phyloP scores from a whole-genome alignment of 1,140 invertebrate species.

The Trissolcus basalis region DNA sequence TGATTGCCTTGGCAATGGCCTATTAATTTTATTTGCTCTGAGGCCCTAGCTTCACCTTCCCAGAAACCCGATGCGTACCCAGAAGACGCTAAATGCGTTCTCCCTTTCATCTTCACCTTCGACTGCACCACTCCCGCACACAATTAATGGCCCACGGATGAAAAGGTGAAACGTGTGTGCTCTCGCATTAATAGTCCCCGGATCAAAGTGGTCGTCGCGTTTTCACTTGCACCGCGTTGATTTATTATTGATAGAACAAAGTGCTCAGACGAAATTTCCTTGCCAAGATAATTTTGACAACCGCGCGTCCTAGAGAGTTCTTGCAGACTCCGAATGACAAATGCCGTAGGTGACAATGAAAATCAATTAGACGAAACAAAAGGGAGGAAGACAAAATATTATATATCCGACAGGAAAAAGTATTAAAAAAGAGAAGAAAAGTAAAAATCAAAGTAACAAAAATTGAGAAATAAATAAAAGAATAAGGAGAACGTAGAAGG shows the following conservation, averaged over 20 bases:
- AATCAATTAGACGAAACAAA: too few species aligned
- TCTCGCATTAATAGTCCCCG: conserved; percentile 17
- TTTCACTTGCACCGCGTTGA: not conserved
- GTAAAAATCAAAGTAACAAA: too few species aligned
- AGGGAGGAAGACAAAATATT: too few species aligned
- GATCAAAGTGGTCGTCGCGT: conserved; percentile 22
- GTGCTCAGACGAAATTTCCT: not conserved
- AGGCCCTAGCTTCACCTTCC: conserved; percentile 9
- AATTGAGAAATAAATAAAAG: too few species aligned
- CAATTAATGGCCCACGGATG: conserved; percentile 32
- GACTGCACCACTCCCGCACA: conserved; percentile 6
- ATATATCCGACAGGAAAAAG: too few species aligned
- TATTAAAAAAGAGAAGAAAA: too few species aligned
- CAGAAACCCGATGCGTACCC: conserved; percentile 14
- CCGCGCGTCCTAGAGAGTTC: not conserved
- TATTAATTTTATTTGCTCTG: conserved; percentile 29
- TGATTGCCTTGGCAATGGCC: conserved; percentile 37
- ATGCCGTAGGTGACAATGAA: too few species aligned
- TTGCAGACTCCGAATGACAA: too few species aligned
- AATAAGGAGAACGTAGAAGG: not conserved
- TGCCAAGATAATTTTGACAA: not conserved
- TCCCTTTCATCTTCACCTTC: conserved; percentile 16
- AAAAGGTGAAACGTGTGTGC: conserved; percentile 7
- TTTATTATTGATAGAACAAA: conserved; percentile 23
- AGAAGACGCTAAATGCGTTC: conserved; percentile 20